phyloP scores from a whole-genome alignment of 1,140 invertebrate genomes.

The Aphelinus certus region DNA sequence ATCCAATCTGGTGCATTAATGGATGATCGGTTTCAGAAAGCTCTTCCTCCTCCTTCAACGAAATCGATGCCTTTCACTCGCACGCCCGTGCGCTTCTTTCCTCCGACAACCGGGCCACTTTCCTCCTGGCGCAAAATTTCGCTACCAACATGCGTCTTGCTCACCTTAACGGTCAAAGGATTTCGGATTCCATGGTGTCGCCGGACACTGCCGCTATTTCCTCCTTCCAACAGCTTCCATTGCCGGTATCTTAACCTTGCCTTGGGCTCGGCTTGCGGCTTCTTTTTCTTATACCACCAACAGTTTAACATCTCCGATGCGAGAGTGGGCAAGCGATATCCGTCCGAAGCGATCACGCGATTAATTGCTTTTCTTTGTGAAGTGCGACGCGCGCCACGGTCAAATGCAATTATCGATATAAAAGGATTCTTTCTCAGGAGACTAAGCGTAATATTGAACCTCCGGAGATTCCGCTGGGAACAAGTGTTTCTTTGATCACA shows the following conservation, averaged over 20 bases:
- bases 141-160: background rate
- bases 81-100: background rate
- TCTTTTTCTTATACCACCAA: background rate
- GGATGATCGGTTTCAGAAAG: slow-evolving; percentile 35
- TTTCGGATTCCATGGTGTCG: slow-evolving; percentile 24
- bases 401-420: slow-evolving; percentile 22
- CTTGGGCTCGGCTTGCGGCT: background rate
- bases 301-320: slow-evolving; percentile 1
- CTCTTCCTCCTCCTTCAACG: background rate
- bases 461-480: background rate
- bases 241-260: slow-evolving; percentile 15
- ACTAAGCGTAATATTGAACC: background rate
- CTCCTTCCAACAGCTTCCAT: background rate
- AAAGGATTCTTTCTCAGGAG: slow-evolving; percentile 14
- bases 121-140: background rate
- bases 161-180: slow-evolving; percentile 14
- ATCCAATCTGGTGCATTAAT: slow-evolving; percentile 37
- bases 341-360: background rate
- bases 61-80: slow-evolving; percentile 19
- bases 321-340: slow-evolving; percentile 4
- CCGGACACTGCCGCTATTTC: slow-evolving; percentile 11
- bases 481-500: background rate
- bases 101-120: background rate
- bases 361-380: slow-evolving; percentile 26
- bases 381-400: background rate